phyloP scores from a whole-genome alignment of 2,797 vertebrate genomes.

The Spondyliosoma cantharus region DNA sequence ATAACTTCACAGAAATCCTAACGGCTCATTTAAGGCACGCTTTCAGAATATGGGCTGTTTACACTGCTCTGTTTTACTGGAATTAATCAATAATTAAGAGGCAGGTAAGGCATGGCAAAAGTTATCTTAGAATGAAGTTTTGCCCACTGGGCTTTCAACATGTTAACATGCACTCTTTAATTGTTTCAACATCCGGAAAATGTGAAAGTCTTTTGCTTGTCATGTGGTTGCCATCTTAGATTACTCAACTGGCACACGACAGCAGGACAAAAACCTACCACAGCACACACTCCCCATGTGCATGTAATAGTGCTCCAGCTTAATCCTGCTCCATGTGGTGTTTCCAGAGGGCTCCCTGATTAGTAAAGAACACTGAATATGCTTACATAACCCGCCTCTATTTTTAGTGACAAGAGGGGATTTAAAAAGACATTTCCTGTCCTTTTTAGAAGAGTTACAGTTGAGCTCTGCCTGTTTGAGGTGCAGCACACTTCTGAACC shows the following conservation, averaged over 20 bases:
- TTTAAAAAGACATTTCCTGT: constrained; percentile 42
- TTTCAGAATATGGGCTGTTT: too few relatives aligned
- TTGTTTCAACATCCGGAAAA: constrained; percentile 15
- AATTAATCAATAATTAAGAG: background rate
- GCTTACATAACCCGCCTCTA: constrained; percentile 38
- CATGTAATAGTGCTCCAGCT: background rate
- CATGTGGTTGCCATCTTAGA: constrained; percentile 18
- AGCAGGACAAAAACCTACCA: background rate
- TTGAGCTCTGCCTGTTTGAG: constrained; percentile 1
- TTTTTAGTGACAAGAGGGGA: constrained; percentile 26
- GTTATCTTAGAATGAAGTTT: background rate
- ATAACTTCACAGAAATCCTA: too few relatives aligned
- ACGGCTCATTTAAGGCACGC: too few relatives aligned
- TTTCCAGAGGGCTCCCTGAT: constrained; percentile 47
- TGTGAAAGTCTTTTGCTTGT: constrained; percentile 6
- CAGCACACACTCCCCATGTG: background rate
- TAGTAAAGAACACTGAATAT: constrained; percentile 26
- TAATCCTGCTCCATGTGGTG: constrained; percentile 50
- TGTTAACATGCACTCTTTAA: constrained; percentile 13
- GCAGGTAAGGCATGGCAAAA: background rate
- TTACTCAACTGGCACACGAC: constrained; percentile 6
- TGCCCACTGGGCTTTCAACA: background rate
- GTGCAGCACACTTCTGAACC: background rate
- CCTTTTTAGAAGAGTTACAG: constrained; percentile 21
- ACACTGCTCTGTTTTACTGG: too few relatives aligned